A percentile compares a stretch with the other conserved stretches of the same genome.
Conservation (phyloP, 2,797 vertebrate species). For the Columba guinea region DNA sequence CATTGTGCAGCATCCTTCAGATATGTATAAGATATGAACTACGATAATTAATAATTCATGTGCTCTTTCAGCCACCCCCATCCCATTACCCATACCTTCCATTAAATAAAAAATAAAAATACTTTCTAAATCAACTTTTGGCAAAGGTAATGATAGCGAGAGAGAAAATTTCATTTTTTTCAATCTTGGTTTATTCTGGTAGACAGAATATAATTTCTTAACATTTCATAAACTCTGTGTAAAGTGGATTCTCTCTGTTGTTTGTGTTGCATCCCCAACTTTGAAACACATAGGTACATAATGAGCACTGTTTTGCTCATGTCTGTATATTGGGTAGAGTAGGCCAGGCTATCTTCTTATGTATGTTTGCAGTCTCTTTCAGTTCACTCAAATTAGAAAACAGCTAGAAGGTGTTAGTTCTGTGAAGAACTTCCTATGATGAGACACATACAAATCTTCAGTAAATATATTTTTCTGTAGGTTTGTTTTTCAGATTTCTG, state of each 20-base stretch:
- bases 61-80: background rate
- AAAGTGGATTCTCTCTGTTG: background rate
- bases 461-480: background rate
- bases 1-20: background rate
- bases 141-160: background rate
- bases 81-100: background rate
- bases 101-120: background rate
- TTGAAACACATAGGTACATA: background rate
- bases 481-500: background rate
- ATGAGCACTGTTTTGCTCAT: background rate
- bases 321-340: background rate
- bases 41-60: background rate
- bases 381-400: background rate
- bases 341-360: background rate
- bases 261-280: background rate
- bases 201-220: background rate
- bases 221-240: background rate
- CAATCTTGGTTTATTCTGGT: background rate
- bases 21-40: background rate
- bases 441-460: background rate
- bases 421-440: background rate
- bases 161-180: background rate
- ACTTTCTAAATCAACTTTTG: background rate
- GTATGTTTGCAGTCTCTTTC: background rate
- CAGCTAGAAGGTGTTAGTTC: background rate